Evolutionary conservation across 2,113 vertebrate genomes (phyloP).

Genomic region (Takifugu bimaculatus): DNA sequence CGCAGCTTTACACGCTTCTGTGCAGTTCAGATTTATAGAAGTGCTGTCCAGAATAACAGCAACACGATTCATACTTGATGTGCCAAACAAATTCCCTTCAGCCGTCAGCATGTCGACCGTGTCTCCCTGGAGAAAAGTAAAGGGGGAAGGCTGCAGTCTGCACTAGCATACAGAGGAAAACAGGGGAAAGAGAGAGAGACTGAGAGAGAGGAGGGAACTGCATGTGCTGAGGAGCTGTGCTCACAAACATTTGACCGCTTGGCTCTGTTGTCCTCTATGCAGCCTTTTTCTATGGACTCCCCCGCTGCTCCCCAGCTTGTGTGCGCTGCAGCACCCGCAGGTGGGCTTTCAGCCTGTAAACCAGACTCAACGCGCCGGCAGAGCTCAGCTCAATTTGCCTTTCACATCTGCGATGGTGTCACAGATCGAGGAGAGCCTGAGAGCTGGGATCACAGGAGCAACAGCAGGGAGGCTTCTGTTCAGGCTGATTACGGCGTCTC

Average conservation of each 20-base stretch:
- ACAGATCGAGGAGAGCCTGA: conserved; percentile 8
- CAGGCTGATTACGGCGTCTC: neutral
- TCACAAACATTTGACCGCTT: conserved; percentile 53
- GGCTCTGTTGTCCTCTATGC: conserved; percentile 52
- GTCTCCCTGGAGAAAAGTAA: conserved; percentile 37
- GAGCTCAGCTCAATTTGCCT: conserved; percentile 45
- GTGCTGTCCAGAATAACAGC: conserved; percentile 27
- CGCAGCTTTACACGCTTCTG: neutral
- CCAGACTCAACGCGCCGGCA: conserved; percentile 32
- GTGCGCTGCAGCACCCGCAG: conserved; percentile 40
- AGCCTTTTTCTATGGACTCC: conserved; percentile 26
- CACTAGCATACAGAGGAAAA: conserved; percentile 37
- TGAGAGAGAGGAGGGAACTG: conserved; percentile 7
- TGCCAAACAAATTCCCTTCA: conserved; percentile 55
- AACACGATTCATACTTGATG: conserved; percentile 49
- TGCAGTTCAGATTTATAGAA: conserved; percentile 11
- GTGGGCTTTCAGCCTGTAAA: conserved; percentile 39
- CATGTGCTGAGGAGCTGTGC: conserved; percentile 12
- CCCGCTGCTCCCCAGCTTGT: conserved; percentile 20
- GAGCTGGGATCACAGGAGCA: conserved; percentile 17
- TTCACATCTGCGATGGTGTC: conserved; percentile 26
- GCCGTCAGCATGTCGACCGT: conserved; percentile 39
- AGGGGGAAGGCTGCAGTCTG: conserved; percentile 20
- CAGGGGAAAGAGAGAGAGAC: conserved; percentile 1
- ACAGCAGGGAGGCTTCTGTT: conserved; percentile 12